Base-by-base conservation (phyloP, 2,113 vertebrate species). In the Caranx ignobilis region DNA sequence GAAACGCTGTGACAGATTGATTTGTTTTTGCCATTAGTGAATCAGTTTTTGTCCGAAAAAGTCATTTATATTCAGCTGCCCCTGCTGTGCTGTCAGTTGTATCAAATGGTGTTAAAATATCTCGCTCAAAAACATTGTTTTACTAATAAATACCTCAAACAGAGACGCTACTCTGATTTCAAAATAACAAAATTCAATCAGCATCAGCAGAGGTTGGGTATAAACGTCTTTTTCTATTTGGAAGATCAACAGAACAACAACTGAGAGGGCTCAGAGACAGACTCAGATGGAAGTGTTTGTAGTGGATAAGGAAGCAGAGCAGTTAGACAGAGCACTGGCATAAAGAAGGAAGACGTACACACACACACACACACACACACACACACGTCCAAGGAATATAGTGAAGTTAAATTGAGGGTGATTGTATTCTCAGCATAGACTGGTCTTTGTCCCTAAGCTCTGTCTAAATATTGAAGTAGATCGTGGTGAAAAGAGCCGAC, bases 391-490 rank as follows among this genome's bases (percentile, higher is more conserved):
- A 50, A 80, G 11, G 64, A 84, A 59, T 84, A 80, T 64, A 55
- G 75, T 26, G 59, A 60, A 88, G 87, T 89, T 84, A 85, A 91
- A 91, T 89, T 73, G 81, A 75, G 82, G 82, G 87, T 85, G 93
- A 87, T 85, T 92, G 90, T 88, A 90, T 89, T 93, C 88, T 87
- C 55, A n/a, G 57, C 72, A 45, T 69, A 81, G 86, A 80, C 89
- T 91, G 13, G 78, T 88, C 88, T 90, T 88, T 90, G 91, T 91
- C 87, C 90, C 86, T 87, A 81, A 89, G 91, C 91, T 81, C 89
- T 90, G 82, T 90, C 90, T 90, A 94, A 93, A 94, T 91, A 94
- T 92, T 90, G 93, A 90, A 90, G 92, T 75, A 81, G 85, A 89
- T 88, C 69, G 77, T 70, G 50, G 85, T 91, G 88, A 92, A 93